Evolutionary conservation across 2,113 vertebrate species (phyloP).

Genomic region (Pitta sordida): DNA sequence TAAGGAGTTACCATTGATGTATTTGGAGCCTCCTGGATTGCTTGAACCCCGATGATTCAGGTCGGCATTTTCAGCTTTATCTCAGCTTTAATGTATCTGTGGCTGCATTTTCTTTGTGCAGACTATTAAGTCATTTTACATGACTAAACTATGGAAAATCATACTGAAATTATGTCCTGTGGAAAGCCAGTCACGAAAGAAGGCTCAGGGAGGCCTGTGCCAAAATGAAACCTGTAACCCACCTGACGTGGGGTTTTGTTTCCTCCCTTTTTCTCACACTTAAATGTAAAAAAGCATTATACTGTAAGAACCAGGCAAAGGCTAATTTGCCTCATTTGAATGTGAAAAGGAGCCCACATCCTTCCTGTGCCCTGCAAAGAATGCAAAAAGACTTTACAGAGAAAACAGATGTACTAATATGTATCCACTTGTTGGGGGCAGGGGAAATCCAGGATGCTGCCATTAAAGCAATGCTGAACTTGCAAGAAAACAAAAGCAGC

Average conservation of each 20-base stretch:
- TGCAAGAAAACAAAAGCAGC: conserved; percentile 12
- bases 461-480: conserved; percentile 7
- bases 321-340: conserved; percentile 71
- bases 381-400: conserved; percentile 70
- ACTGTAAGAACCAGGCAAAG: conserved; percentile 40
- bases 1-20: not conserved
- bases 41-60: not conserved
- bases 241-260: conserved; percentile 11
- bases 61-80: not conserved
- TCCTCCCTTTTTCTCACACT: conserved; percentile 54
- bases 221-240: not conserved
- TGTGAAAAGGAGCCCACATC: conserved; percentile 76
- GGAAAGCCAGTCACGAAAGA: not conserved
- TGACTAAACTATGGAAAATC: not conserved
- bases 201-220: not conserved
- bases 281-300: conserved; percentile 51
- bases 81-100: not conserved
- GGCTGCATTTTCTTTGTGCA: not conserved
- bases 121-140: not conserved
- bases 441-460: conserved; percentile 30
- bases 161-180: not conserved
- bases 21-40: not conserved
- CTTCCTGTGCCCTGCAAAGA: conserved; percentile 75
- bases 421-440: conserved; percentile 53
- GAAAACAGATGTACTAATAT: conserved; percentile 66